Percentiles rank a stretch among this genome's conserved stretches.
Conservation (phyloP, 2,797 vertebrate genomes). For the Acestrorhynchus altus region DNA sequence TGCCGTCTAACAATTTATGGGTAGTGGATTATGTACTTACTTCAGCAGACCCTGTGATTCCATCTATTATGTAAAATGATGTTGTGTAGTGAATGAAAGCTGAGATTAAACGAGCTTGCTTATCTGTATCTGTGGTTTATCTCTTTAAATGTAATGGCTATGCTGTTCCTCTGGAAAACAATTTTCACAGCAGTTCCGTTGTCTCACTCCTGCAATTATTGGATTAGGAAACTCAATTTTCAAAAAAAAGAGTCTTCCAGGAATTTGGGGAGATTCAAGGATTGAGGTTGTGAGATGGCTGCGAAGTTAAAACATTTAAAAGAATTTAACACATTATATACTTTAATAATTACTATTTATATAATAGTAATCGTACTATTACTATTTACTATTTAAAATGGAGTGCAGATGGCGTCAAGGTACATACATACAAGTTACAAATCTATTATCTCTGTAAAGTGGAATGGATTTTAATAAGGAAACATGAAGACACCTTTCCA, state of each 20-base stretch:
- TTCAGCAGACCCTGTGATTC: not conserved
- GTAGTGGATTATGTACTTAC: not conserved
- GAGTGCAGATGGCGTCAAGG: too few relatives aligned
- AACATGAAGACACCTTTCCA: too few relatives aligned
- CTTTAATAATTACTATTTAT: too few relatives aligned
- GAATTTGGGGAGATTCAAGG: too few relatives aligned
- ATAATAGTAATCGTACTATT: too few relatives aligned
- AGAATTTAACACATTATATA: too few relatives aligned
- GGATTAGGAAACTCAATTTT: conserved; percentile 33
- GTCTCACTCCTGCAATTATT: conserved; percentile 2
- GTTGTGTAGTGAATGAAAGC: not conserved
- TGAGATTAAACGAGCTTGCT: not conserved
- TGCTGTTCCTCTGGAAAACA: not conserved
- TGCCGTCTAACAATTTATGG: not conserved
- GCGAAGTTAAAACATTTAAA: not conserved
- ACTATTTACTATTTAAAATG: too few relatives aligned
- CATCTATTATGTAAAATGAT: not conserved
- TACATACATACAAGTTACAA: too few relatives aligned
- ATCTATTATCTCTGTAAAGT: too few relatives aligned
- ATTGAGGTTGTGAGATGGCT: not conserved
- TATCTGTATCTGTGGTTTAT: not conserved
- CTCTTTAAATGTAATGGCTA: not conserved
- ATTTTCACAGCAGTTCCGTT: not conserved
- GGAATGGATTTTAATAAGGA: too few relatives aligned
- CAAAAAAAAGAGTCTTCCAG: not conserved